phyloP scores from a whole-genome alignment of 2,113 vertebrate genomes.

The Dipodomys merriami region DNA sequence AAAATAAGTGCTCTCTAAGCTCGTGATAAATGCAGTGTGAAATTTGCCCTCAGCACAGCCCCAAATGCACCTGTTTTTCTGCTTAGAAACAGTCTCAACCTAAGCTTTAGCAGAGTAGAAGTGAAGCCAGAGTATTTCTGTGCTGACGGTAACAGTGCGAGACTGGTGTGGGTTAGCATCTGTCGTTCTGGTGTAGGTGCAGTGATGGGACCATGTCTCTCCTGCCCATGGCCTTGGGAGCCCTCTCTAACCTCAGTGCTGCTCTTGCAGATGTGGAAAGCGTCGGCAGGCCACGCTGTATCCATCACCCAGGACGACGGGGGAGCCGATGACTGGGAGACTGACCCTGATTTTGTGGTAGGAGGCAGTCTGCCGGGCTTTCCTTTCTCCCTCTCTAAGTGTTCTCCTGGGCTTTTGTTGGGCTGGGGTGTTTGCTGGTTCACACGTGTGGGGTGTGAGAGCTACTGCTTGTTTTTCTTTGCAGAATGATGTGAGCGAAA shows the following conservation, averaged over 20 bases:
- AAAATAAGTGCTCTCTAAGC: background rate
- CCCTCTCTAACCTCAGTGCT: rapidly evolving
- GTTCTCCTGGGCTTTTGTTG: background rate
- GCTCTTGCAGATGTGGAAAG: slow-evolving; percentile 95
- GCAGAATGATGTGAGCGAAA: slow-evolving; percentile 97
- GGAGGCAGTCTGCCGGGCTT: background rate
- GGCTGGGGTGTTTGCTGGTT: background rate
- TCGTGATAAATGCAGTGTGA: background rate
- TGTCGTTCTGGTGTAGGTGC: too few relatives aligned
- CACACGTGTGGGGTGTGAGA: rapidly evolving
- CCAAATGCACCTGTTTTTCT: too few relatives aligned
- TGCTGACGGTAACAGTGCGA: too few relatives aligned
- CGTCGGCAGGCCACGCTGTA: slow-evolving; percentile 91
- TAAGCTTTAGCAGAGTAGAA: too few relatives aligned
- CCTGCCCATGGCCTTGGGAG: background rate
- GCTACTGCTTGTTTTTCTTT: slow-evolving; percentile 34
- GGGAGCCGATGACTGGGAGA: slow-evolving; percentile 96
- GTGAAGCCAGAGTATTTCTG: too few relatives aligned
- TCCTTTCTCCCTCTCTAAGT: rapidly evolving
- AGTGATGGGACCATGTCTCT: too few relatives aligned
- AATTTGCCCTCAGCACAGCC: background rate
- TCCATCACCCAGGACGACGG: slow-evolving; percentile 87
- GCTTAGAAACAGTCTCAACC: too few relatives aligned
- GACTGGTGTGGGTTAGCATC: too few relatives aligned
- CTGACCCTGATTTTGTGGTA: slow-evolving; percentile 98